phyloP scores from a whole-genome alignment of 2,888 invertebrate genomes.

The Calliopum simillimum region DNA sequence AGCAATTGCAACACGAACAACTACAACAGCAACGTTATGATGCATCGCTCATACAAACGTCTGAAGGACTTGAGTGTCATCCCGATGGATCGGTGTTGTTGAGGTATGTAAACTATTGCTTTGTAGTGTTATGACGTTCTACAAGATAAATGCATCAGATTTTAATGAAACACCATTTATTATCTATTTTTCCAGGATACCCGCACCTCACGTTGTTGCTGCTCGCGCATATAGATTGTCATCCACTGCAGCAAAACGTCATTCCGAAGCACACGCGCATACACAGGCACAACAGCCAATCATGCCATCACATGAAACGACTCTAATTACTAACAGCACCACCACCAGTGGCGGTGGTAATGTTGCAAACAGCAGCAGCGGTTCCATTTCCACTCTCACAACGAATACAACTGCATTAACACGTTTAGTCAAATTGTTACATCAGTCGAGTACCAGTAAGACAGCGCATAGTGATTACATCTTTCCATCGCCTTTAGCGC shows the following conservation, averaged over 20 bases:
- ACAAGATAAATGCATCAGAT: neutral
- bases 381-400: constrained; percentile 29
- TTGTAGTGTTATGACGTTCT: constrained; percentile 43
- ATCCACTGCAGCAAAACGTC: constrained; percentile 59
- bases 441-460: constrained; percentile 56
- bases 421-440: constrained; percentile 61
- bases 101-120: constrained; percentile 66
- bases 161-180: constrained; percentile 4
- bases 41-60: constrained; percentile 56
- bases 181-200: constrained; percentile 65
- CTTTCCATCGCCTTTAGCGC: constrained; percentile 51
- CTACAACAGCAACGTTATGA: constrained; percentile 38
- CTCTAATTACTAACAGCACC: constrained; percentile 49
- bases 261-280: constrained; percentile 17
- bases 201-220: constrained; percentile 71
- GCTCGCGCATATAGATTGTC: constrained; percentile 70
- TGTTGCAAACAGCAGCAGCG: constrained; percentile 35
- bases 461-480: constrained; percentile 49
- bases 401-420: constrained; percentile 51
- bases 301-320: constrained; percentile 46
- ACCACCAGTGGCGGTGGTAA: constrained; percentile 42
- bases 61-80: constrained; percentile 69
- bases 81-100: constrained; percentile 73
- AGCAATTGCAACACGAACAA: constrained; percentile 40
- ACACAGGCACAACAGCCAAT: constrained; percentile 19